A percentile compares a stretch with the other conserved stretches of the same genome.
Conservation (phyloP, 2,113 vertebrate species). For the Catharus fuscescens region DNA sequence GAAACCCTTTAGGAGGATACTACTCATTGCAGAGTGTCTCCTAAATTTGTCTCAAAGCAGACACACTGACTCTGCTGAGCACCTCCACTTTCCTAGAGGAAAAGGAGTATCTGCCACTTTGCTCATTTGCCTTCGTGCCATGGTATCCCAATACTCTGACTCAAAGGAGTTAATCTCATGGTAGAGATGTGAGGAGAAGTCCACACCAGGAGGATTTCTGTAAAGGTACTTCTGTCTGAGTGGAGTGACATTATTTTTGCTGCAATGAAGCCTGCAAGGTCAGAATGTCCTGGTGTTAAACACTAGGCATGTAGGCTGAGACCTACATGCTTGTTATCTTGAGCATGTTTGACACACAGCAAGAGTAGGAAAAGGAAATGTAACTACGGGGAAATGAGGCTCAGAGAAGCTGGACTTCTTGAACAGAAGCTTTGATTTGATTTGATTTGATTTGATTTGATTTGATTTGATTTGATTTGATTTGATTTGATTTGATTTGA, state of each 20-base stretch:
- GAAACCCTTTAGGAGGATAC: neutral
- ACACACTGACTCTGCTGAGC: neutral
- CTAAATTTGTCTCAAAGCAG: neutral
- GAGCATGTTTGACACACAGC: neutral
- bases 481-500: neutral
- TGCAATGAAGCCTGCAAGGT: neutral
- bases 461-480: neutral
- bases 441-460: neutral
- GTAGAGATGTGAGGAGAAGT: neutral
- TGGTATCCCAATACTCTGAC: neutral
- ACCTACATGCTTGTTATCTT: neutral
- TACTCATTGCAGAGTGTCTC: neutral
- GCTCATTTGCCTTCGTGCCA: accelerated
- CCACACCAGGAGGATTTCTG: neutral
- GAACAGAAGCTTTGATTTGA: neutral
- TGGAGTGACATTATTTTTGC: neutral
- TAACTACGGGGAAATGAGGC: neutral
- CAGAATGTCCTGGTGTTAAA: neutral
- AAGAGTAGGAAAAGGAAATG: neutral
- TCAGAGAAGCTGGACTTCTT: neutral
- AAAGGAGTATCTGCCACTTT: neutral
- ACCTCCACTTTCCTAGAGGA: neutral
- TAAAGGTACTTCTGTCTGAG: neutral
- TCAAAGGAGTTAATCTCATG: neutral
- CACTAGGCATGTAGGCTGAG: neutral